Percentiles rank a stretch among this genome's conserved stretches.
Evolutionary conservation across 2,113 vertebrate genomes (phyloP).

Genomic region (Pycnonotus jocosus): DNA sequence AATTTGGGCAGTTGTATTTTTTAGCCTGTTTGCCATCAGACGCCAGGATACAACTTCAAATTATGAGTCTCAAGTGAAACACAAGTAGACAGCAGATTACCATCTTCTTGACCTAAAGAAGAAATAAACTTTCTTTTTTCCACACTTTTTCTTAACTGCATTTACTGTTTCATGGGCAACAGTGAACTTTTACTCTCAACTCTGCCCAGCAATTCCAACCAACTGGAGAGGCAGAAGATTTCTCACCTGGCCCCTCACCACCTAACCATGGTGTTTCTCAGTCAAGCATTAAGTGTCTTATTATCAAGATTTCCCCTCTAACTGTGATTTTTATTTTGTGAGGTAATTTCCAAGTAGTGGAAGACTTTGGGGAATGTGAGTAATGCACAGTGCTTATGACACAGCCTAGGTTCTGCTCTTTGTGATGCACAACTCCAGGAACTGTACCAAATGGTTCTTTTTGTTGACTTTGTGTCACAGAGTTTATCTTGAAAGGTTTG

Average conservation of each 20-base stretch:
- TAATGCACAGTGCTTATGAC: background rate
- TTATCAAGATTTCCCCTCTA: background rate
- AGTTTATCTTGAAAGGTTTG: background rate
- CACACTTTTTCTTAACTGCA: background rate
- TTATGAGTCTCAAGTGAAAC: background rate
- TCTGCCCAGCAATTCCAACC: background rate
- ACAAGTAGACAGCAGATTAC: background rate
- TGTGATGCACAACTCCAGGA: background rate
- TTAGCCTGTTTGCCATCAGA: background rate
- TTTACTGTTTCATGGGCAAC: background rate
- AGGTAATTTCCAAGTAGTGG: background rate
- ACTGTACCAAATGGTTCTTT: background rate
- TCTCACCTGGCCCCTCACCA: background rate
- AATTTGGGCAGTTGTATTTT: background rate
- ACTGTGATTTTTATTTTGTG: background rate
- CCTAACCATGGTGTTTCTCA: background rate
- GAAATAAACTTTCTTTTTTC: background rate
- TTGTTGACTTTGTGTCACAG: background rate
- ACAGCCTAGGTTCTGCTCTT: background rate
- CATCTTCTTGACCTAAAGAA: background rate
- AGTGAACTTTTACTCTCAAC: background rate
- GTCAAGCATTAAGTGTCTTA: background rate
- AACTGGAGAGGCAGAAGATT: background rate
- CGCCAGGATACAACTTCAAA: background rate
- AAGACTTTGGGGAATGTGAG: background rate